Conservation (phyloP, 2,113 vertebrate species). For the Sapayoa aenigma region DNA sequence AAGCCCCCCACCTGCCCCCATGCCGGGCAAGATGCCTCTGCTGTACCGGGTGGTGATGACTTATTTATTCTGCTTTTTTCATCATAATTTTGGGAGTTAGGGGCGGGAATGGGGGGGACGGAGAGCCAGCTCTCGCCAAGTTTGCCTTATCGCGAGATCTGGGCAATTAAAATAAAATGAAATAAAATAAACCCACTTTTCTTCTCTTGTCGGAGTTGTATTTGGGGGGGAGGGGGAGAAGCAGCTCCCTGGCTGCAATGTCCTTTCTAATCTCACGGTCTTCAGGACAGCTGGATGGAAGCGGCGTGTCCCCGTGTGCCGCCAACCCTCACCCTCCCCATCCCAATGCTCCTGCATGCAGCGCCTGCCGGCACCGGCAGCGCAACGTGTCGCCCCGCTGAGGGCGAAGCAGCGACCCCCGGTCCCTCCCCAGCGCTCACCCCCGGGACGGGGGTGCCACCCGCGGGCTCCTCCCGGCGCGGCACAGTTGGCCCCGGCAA, state of each 20-base stretch:
- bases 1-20: background rate
- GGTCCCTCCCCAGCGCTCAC: background rate
- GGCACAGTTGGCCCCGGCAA: background rate
- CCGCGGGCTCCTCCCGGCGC: background rate
- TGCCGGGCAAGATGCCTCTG: background rate
- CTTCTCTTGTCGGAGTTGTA: background rate
- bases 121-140: background rate
- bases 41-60: background rate
- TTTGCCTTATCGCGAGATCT: conserved; percentile 15
- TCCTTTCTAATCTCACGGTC: background rate
- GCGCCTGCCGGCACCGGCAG: background rate
- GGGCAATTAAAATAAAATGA: background rate
- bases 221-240: too few species aligned
- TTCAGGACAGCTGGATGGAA: background rate
- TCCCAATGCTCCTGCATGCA: background rate
- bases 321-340: background rate
- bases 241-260: background rate
- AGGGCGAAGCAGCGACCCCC: background rate
- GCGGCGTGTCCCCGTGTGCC: background rate
- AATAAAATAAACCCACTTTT: background rate
- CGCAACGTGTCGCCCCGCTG: background rate
- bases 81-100: background rate
- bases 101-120: background rate
- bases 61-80: background rate
- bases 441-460: background rate